These are phyloP conservation scores for Calameuta pallipes DNA, from an alignment of 2,888 invertebrate species.

Conservation along the genomic window DNA sequence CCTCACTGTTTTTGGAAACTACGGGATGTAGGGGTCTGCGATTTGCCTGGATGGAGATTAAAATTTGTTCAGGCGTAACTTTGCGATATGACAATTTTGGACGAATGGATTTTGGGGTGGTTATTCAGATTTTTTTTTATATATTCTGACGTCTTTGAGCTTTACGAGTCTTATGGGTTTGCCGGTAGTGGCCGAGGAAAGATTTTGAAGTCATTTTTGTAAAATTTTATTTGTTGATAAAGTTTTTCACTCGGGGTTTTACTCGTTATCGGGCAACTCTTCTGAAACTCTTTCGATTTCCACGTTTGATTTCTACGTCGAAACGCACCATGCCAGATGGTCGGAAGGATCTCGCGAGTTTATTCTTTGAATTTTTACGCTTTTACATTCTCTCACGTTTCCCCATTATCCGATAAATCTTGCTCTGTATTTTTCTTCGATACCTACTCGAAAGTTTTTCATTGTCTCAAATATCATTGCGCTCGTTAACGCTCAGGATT, in stretches of 20 bases:
- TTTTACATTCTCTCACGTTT: no score
- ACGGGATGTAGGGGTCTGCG: not conserved
- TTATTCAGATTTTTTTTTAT: no score
- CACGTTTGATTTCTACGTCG: not conserved
- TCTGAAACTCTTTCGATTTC: not conserved
- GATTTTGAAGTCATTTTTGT: not conserved
- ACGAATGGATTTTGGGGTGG: not conserved
- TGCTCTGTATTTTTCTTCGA: not conserved
- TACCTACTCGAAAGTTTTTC: not conserved
- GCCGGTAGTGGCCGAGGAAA: no score
- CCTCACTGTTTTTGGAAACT: not conserved
- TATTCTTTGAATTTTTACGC: no score
- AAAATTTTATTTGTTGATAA: not conserved
- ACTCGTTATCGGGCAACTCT: not conserved
- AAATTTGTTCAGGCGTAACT: not conserved
- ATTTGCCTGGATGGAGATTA: not conserved
- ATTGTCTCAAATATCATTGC: not conserved
- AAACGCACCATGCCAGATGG: not conserved
- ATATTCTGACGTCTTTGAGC: no score
- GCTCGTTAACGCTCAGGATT: not conserved
- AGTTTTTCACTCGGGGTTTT: not conserved
- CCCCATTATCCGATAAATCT: no score
- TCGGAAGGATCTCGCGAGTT: not conserved
- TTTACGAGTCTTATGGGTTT: no score
- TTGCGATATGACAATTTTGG: not conserved